Base-by-base conservation (phyloP, 53 echinoderm and acorn worm species). In the Mesocentrotus franciscanus region DNA sequence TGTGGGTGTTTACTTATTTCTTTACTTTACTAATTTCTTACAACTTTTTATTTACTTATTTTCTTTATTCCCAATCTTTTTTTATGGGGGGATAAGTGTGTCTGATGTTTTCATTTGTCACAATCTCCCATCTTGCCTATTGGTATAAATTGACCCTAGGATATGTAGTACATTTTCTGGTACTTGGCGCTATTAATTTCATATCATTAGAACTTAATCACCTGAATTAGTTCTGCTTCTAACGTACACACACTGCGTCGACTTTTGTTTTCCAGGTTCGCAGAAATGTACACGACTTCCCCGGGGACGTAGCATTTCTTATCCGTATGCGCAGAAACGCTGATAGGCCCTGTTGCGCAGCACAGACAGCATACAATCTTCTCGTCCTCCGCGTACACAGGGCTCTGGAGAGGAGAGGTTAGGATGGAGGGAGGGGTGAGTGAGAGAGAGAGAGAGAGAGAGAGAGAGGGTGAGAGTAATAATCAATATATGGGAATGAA, bases 171-270 rank as follows among this genome's bases (percentile, higher is more conserved):
- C 18, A 16, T 62, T 62, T 61, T 62, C 18, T 62, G 11, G 62
- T 62, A 62, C 62, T 18, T 14, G 14, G 62, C 18, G 62, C 18
- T 62, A 1, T 11, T 16, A 14, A 62, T 62, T 16, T 62, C 18
- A 62, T 16, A 72, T 15, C 0, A 42, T 39, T 49, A 85, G 13
- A 32, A 16, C 8, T 56, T 32, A 39, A 60, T 87, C 90, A 98
- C 99, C 99, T 99, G 99, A 94, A 99, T 99, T 4, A 99, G 96
- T 84, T 99, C 99, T 4, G 99, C 99, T 91, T 99, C 99, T 33
- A 97, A 95, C 12, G 97, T 96, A 36, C 97, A 96, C 6, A 99
- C 98, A 93, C 97, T 98, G 71, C 99, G 92, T 59, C 96, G 97
- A 92, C 99, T 99, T 62, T 95, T 98, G 94, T 99, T 99, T 71